A percentile compares a stretch with the other conserved stretches of the same genome.
Conservation (phyloP, 2,888 invertebrate species). For the Beris morrisii region DNA sequence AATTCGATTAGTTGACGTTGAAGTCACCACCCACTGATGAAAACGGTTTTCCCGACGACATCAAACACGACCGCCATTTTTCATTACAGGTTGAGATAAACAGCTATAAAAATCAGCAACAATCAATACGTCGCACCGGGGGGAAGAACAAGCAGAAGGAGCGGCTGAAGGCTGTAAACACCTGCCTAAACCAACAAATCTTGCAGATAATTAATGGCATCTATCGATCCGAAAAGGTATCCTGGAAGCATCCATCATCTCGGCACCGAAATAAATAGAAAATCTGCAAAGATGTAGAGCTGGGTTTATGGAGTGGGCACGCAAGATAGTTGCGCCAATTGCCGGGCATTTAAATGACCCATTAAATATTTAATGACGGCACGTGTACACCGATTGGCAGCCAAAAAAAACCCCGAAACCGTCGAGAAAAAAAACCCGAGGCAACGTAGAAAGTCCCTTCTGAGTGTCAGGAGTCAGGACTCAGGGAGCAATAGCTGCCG, state of each 20-base stretch:
- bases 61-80: too few species aligned
- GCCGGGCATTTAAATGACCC: background rate
- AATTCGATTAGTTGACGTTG: too few species aligned
- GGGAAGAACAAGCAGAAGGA: too few species aligned
- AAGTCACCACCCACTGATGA: too few species aligned
- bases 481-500: slow-evolving; percentile 9
- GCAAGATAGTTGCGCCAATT: slow-evolving; percentile 9
- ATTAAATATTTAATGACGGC: background rate
- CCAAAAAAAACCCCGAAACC: background rate
- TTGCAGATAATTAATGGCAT: slow-evolving; percentile 17
- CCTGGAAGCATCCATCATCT: slow-evolving; percentile 24
- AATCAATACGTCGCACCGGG: too few species aligned
- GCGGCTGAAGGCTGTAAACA: background rate
- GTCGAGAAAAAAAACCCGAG: background rate
- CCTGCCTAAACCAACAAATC: slow-evolving; percentile 24
- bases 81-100: too few species aligned
- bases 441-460: slow-evolving; percentile 15
- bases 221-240: background rate
- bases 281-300: background rate
- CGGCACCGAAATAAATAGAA: background rate
- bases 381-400: slow-evolving; percentile 22
- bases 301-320: background rate
- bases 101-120: slow-evolving; percentile 10
- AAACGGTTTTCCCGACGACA: too few species aligned
- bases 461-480: slow-evolving; percentile 29